phyloP scores from a whole-genome alignment of 2,888 invertebrate genomes.

The Lacanobia wlatinum region DNA sequence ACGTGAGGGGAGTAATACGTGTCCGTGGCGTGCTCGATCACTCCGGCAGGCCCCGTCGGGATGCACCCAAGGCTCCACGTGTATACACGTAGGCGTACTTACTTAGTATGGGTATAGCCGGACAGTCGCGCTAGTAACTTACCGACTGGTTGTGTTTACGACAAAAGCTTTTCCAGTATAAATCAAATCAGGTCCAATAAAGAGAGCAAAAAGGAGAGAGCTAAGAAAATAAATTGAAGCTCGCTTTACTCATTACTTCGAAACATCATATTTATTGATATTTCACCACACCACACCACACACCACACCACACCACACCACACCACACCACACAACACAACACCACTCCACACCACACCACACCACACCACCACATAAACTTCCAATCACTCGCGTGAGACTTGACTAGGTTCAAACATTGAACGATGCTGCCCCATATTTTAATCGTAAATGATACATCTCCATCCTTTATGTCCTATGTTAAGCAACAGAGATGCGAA shows the following conservation, averaged over 20 bases:
- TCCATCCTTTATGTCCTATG: no score
- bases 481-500: no score
- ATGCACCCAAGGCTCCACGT: not conserved
- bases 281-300: no score
- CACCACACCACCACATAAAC: not conserved
- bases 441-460: no score
- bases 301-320: no score
- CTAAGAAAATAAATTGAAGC: not conserved
- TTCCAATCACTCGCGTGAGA: not conserved
- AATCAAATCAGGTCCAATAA: not conserved
- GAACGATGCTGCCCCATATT: no score
- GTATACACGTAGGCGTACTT: not conserved
- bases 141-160: not conserved
- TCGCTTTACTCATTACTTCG: not conserved
- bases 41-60: slow-evolving; percentile 4
- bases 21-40: not conserved
- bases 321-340: no score
- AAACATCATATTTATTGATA: no score
- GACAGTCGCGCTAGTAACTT: not conserved
- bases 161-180: not conserved
- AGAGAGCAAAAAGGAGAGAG: not conserved
- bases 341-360: no score
- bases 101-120: not conserved
- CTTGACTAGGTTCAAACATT: not conserved
- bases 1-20: slow-evolving; percentile 9